These are phyloP conservation scores for Nomada flava DNA, from an alignment of 2,888 invertebrate genomes.

Conservation along the genomic window DNA sequence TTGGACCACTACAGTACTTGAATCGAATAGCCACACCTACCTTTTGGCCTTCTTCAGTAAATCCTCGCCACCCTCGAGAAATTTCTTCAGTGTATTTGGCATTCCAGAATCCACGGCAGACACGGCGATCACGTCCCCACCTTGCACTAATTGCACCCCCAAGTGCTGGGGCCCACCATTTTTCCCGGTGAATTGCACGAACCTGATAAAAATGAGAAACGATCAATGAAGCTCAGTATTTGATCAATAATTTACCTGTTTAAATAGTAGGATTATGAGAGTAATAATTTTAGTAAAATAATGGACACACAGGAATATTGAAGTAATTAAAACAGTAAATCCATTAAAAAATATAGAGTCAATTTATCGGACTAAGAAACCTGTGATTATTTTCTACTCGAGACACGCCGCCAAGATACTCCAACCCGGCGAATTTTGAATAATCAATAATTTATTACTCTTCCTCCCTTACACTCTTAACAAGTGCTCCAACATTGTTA, in stretches of 20 bases:
- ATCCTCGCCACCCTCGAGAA: conserved; percentile 85
- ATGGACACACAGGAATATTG: no score
- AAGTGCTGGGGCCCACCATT: conserved; percentile 87
- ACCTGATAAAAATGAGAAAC: conserved; percentile 82
- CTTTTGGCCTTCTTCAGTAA: conserved; percentile 86
- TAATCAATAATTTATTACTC: no score
- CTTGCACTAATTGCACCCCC: conserved; percentile 88
- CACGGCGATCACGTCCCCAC: conserved; percentile 89
- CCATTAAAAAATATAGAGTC: no score
- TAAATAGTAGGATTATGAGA: neutral
- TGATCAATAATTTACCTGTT: neutral
- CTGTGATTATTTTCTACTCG: no score
- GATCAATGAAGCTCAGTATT: neutral
- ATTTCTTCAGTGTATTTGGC: conserved; percentile 86
- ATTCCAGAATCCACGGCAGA: conserved; percentile 86
- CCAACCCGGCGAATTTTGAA: no score
- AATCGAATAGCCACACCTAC: conserved; percentile 76
- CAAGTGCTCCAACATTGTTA: neutral
- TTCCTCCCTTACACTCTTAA: neutral
- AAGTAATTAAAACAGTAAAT: no score
- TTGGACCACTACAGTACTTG: neutral
- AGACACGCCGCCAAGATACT: no score
- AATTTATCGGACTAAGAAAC: no score
- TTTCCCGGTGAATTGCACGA: conserved; percentile 89
- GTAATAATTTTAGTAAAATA: neutral